Base-by-base conservation (phyloP, 1,140 invertebrate species). In the Drosophila athabasca region DNA sequence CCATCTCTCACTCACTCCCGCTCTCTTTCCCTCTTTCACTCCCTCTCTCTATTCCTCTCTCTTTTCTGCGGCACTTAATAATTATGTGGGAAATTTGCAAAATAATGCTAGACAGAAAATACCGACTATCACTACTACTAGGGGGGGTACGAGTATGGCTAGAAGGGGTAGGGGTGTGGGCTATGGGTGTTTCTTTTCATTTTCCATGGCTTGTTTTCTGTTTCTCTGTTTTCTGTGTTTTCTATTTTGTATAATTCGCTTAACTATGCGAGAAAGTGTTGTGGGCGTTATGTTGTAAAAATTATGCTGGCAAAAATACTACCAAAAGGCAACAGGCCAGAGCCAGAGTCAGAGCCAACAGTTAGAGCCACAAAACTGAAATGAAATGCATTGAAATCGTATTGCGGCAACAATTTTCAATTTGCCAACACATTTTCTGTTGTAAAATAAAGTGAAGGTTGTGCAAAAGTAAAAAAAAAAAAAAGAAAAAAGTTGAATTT, bases 181-280 rank as follows among this genome's bases (percentile, higher is more conserved):
- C 62, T 46, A 8, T 26, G 46, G 31, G 48, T 39, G 35, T 59
- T 57, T 60, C 31, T 19, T 53, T 72, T 72, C 29, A 48, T 71
- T 83, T 79, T 73, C 66, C 50, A 46, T 48, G 53, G 46, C 48
- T 46, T 7, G 11, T 15, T 51, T 51, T 51, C 51, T 50, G 48
- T 64, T 55, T 57, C 24, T 26, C 0, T 19, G 17, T 19, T 19
- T 62, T 57, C 24, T 26, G 4, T 19, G 17, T 19, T 19, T 62
- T 54, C 8, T 11, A 19, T 29, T 46, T 46, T 22, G 35, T 53
- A 59, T 58, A 82, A 74, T 83, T 53, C 61, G 73, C 61, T 67
- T 62, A 82, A 82, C 74, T 82, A 87, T 81, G 65, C 83, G 83
- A 87, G 83, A 87, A 87, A 87, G 83, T 79, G 76, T 87, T 87